phyloP scores from a whole-genome alignment of 2,888 invertebrate genomes.

The Lasioglossum pauxillum region DNA sequence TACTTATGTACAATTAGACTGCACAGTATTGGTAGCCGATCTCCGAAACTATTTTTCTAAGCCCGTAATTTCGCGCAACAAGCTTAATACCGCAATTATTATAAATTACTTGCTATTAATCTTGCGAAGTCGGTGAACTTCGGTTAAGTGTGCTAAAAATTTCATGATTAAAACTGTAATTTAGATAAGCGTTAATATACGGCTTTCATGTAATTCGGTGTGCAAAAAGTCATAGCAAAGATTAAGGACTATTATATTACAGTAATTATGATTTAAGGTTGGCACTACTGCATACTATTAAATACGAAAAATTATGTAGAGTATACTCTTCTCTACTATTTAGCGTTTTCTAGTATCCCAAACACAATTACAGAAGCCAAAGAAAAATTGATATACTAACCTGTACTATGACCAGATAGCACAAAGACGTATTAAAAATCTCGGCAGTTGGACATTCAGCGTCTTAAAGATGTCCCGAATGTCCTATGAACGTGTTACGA shows the following conservation, averaged over 20 bases:
- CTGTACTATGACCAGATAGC: too few species aligned
- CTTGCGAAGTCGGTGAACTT: neutral
- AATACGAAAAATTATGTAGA: neutral
- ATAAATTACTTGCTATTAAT: neutral
- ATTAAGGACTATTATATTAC: neutral
- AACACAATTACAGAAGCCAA: neutral
- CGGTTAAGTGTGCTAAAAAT: neutral
- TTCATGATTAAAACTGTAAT: neutral
- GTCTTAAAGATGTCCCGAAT: too few species aligned
- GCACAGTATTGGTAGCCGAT: neutral
- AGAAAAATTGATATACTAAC: neutral
- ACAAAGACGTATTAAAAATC: too few species aligned
- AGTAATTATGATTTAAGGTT: neutral
- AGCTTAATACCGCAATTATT: neutral
- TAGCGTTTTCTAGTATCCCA: neutral
- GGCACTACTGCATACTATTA: neutral
- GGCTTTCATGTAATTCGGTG: neutral
- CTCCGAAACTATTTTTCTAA: neutral
- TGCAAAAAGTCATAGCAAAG: neutral
- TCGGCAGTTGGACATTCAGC: too few species aligned
- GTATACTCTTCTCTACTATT: too few species aligned
- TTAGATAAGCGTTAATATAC: neutral
- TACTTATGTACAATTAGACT: neutral
- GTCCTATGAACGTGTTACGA: too few species aligned
- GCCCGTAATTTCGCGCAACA: neutral